Evolutionary conservation across 2,113 vertebrate species (phyloP).

Genomic region (Mystacornis crossleyi): DNA sequence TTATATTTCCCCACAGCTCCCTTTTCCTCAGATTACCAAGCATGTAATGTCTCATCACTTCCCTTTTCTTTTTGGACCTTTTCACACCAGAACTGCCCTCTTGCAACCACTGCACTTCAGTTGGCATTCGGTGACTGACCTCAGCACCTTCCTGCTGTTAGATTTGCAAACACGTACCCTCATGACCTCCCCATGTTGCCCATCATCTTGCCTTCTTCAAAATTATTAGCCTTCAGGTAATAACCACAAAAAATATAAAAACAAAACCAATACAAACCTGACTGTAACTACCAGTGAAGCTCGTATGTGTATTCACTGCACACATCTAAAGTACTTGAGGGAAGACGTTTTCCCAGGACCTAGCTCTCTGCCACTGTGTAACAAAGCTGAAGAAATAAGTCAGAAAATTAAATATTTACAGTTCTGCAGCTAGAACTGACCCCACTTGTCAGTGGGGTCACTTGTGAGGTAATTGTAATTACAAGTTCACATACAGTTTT

Average conservation of each 20-base stretch:
- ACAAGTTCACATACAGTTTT: neutral
- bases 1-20: neutral
- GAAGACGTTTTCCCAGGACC: neutral
- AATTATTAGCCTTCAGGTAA: neutral
- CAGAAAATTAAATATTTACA: neutral
- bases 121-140: neutral
- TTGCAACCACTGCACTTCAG: neutral
- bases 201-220: neutral
- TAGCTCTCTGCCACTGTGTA: neutral
- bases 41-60: accelerated
- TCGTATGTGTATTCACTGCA: neutral
- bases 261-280: neutral
- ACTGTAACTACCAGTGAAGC: neutral
- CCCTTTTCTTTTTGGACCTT: neutral
- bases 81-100: neutral
- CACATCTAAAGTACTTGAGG: neutral
- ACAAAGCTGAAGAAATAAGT: neutral
- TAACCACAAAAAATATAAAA: neutral
- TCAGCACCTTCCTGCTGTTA: neutral
- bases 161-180: neutral
- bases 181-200: neutral
- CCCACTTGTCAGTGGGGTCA: neutral
- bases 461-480: neutral
- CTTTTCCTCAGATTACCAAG: neutral
- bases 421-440: neutral